Evolutionary conservation across 1,140 invertebrate genomes (phyloP), one percentile per base, ranked within the genome.

Genomic region (Drosophila bocki): DNA sequence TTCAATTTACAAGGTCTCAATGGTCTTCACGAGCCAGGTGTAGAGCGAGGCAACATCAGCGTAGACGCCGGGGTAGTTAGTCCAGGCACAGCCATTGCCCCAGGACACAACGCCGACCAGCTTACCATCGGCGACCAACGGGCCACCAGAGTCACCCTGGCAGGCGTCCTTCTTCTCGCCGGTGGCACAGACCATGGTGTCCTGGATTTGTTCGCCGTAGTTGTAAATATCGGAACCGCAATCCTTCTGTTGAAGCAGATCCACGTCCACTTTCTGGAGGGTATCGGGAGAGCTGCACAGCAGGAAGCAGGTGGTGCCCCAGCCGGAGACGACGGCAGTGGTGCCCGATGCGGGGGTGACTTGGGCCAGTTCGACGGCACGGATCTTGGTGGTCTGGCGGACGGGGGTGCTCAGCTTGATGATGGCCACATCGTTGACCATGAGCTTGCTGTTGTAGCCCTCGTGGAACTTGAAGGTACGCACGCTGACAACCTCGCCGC

Each of bases 21-120:
- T 3, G 12, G 64, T 70, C 1, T 47, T 12, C 0, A 35, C 29
- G 53, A 93, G 82, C 93, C 93, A 95, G n/a, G 67, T 7, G 0
- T 70, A 63, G 22, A 94, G 93, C 13, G 91, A 76, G 2, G 94
- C 93, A 13, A 96, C 94, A 45, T 95, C 94, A 0, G 95, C 95
- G 81, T 96, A 96, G 15, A 96, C 95, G 3, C 96, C 96, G 0
- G 96, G 96, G 67, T 95, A 94, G 7, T 92, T 93, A 3, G 91
- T 80, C 39, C 93, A 93, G 13, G 94, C 96, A 64, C 96, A 96
- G 0, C 95, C 95, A 12, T 94, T 94, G 6, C 96, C 96, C 95
- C 95, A 96, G 1, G 95, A 96, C 0, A 95, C 94, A 11, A 96
- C 85, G 22, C 96, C 96, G 6, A 93, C 92, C 7, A 95, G 85